Evolutionary conservation across 2,797 vertebrate genomes (phyloP).

Genomic region (Micropoecilia bifurca): DNA sequence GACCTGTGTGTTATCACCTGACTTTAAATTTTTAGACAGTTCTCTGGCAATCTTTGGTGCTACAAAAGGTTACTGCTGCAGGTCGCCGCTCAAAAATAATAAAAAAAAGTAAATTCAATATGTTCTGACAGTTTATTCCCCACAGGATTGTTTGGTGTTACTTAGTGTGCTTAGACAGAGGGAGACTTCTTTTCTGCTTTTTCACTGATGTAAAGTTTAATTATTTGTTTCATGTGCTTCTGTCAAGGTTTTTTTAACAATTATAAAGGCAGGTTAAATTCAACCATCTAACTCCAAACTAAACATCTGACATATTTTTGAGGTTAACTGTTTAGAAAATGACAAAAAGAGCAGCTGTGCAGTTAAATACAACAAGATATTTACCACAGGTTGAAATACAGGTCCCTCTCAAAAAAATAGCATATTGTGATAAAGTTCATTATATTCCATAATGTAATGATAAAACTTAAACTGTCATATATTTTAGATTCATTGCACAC

Average conservation of each 20-base stretch:
- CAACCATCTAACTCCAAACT: not conserved
- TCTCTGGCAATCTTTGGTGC: constrained; percentile 13
- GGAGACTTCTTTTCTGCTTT: not conserved
- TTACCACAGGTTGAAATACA: not conserved
- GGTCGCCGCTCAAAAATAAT: not conserved
- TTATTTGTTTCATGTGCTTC: not conserved
- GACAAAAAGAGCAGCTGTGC: not conserved
- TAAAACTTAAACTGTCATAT: no score
- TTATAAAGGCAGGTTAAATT: constrained; percentile 11
- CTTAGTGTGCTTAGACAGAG: not conserved
- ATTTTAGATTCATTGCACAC: no score
- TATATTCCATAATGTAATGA: no score
- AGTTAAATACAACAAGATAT: not conserved
- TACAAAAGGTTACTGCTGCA: constrained; percentile 3
- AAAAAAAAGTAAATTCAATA: constrained; percentile 13
- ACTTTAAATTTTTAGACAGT: not conserved
- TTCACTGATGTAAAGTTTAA: constrained; percentile 5
- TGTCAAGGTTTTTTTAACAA: not conserved
- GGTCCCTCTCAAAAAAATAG: no score
- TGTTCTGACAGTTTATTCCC: constrained; percentile 10
- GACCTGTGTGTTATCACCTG: constrained; percentile 1
- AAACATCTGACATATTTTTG: constrained; percentile 1
- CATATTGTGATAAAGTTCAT: no score
- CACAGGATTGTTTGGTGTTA: constrained; percentile 5
- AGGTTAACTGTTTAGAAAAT: not conserved